phyloP scores from a whole-genome alignment of 2,113 vertebrate genomes.

The Sapayoa aenigma region DNA sequence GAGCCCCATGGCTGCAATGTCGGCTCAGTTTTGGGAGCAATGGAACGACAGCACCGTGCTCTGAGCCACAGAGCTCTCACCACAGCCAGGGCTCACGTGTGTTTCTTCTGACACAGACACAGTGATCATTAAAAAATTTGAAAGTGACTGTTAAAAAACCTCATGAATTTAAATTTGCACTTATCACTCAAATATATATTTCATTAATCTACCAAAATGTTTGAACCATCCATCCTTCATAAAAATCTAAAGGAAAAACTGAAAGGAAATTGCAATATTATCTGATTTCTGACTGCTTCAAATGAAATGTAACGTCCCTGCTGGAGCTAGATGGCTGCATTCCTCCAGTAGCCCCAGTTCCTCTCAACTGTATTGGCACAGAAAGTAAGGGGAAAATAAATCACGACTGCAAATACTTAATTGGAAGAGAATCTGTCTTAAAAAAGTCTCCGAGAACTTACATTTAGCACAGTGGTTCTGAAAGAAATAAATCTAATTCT shows the following conservation, averaged over 20 bases:
- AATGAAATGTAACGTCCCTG: conserved; percentile 2
- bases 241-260: background rate
- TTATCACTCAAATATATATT: background rate
- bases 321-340: background rate
- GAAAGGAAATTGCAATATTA: background rate
- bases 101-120: background rate
- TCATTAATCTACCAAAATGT: background rate
- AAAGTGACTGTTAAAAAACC: background rate
- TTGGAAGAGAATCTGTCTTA: background rate
- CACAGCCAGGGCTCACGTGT: background rate
- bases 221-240: background rate
- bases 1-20: conserved; percentile 11
- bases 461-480: background rate
- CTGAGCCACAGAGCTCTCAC: background rate
- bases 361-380: background rate
- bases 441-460: background rate
- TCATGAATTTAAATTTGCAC: background rate
- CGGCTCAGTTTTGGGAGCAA: background rate
- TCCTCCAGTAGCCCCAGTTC: background rate
- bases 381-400: background rate
- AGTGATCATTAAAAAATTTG: background rate
- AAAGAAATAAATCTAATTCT: background rate
- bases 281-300: background rate
- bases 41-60: background rate
- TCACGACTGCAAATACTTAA: background rate